Percentiles rank a stretch among this genome's conserved stretches.
phyloP scores from a whole-genome alignment of 2,888 invertebrate genomes.

The Zele albiditarsus region DNA sequence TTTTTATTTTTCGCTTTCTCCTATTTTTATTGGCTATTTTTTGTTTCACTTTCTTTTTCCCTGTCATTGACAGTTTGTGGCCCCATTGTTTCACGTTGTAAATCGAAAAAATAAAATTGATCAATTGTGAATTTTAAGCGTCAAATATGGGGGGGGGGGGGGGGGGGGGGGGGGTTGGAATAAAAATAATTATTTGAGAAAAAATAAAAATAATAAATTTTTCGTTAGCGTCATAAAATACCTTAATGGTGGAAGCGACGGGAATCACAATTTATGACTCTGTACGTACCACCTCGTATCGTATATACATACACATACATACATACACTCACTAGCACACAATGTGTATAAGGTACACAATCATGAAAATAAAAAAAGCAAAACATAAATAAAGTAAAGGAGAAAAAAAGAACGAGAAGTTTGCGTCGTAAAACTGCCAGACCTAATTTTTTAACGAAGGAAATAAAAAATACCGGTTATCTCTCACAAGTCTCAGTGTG shows the following conservation, averaged over 20 bases:
- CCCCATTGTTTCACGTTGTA: not conserved
- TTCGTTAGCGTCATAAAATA: conserved; percentile 20
- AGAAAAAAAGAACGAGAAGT: not conserved
- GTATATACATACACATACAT: conserved; percentile 2
- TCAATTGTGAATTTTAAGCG: not conserved
- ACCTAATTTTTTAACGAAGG: conserved; percentile 44
- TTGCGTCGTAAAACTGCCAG: conserved; percentile 41
- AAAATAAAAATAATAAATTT: conserved; percentile 1
- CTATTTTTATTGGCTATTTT: not conserved
- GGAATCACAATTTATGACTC: conserved; percentile 6
- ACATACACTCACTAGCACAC: not conserved
- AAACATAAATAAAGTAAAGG: not conserved
- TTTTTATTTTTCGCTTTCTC: conserved; percentile 18
- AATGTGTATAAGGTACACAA: conserved; percentile 15
- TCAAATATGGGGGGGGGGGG: not conserved
- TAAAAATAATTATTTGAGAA: conserved; percentile 3
- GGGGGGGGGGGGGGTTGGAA: not conserved
- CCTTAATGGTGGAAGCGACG: conserved; percentile 21
- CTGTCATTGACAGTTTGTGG: not conserved
- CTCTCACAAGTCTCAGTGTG: conserved; percentile 42
- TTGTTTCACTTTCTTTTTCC: not conserved
- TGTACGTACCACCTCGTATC: conserved; percentile 9
- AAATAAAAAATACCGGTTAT: conserved; percentile 54
- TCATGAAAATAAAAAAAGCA: conserved; percentile 23
- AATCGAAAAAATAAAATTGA: not conserved